These are phyloP conservation scores for Forbesichthys agassizii DNA, from an alignment of 2,113 vertebrate species.

Conservation along the genomic window DNA sequence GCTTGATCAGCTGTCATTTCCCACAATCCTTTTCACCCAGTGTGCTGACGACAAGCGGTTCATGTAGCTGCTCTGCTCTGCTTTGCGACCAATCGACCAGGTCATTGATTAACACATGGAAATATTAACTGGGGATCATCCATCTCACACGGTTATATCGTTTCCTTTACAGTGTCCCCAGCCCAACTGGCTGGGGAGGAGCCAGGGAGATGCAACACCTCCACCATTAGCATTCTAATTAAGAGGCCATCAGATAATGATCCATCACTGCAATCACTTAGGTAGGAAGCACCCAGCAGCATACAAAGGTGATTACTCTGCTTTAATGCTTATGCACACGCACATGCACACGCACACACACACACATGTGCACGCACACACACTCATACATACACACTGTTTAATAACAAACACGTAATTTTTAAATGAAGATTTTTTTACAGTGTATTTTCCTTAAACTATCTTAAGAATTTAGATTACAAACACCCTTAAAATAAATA, in stretches of 20 bases:
- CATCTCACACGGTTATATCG: constrained; percentile 71
- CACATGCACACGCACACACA: constrained; percentile 9
- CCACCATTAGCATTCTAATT: constrained; percentile 81
- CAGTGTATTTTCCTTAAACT: neutral
- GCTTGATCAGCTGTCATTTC: constrained; percentile 27
- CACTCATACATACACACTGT: neutral
- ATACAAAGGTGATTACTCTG: constrained; percentile 35
- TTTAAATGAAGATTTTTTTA: neutral
- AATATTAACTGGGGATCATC: constrained; percentile 83
- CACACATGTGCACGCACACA: neutral
- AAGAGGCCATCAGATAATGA: constrained; percentile 78
- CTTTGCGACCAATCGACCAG: constrained; percentile 60
- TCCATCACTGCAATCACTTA: constrained; percentile 71
- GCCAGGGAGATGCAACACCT: constrained; percentile 32
- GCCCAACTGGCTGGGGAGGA: constrained; percentile 43
- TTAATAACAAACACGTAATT: too few relatives aligned
- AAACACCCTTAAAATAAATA: neutral
- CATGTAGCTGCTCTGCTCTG: constrained; percentile 19
- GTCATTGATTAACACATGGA: constrained; percentile 81
- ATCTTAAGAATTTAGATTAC: neutral
- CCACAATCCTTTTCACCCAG: constrained; percentile 58
- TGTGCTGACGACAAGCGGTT: constrained; percentile 61
- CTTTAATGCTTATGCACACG: constrained; percentile 8
- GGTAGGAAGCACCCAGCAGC: constrained; percentile 45
- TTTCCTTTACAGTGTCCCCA: constrained; percentile 51